Conservation (phyloP, 1,140 invertebrate genomes). For the Brevipalpus yothersi region DNA sequence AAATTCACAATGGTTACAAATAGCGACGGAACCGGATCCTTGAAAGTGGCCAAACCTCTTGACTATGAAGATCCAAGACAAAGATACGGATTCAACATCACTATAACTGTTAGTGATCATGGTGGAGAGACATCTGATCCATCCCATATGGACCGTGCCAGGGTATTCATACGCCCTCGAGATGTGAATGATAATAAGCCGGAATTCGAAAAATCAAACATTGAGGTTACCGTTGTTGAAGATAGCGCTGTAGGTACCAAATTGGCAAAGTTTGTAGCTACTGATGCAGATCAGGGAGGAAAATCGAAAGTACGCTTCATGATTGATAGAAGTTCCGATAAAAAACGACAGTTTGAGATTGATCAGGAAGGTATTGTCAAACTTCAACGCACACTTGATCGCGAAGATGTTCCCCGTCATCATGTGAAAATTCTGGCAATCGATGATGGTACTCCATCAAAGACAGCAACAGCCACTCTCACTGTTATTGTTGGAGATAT, state of each 20-base stretch:
- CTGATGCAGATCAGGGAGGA: constrained; percentile 57
- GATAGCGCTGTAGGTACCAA: constrained; percentile 67
- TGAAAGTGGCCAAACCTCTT: constrained; percentile 62
- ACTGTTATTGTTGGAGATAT: constrained; percentile 86
- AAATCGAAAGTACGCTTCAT: constrained; percentile 32
- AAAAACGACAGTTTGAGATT: constrained; percentile 69
- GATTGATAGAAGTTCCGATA: constrained; percentile 65
- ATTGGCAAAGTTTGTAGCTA: constrained; percentile 73
- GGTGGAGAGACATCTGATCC: constrained; percentile 83
- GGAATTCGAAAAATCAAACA: constrained; percentile 67
- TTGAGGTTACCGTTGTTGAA: constrained; percentile 69
- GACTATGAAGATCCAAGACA: constrained; percentile 22
- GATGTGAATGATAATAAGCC: constrained; percentile 23
- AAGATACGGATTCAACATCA: constrained; percentile 20
- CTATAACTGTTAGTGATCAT: constrained; percentile 24
- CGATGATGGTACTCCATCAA: constrained; percentile 37
- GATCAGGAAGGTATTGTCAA: constrained; percentile 64
- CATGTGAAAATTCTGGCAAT: constrained; percentile 29
- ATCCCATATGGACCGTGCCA: constrained; percentile 80
- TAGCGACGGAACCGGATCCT: constrained; percentile 75
- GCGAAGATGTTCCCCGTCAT: constrained; percentile 68
- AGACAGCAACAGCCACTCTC: constrained; percentile 80
- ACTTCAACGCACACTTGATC: constrained; percentile 50
- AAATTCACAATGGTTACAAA: constrained; percentile 92
- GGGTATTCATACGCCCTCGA: constrained; percentile 46